Base-by-base conservation (phyloP, 2,888 invertebrate species). In the Neuroscelio doddi region DNA sequence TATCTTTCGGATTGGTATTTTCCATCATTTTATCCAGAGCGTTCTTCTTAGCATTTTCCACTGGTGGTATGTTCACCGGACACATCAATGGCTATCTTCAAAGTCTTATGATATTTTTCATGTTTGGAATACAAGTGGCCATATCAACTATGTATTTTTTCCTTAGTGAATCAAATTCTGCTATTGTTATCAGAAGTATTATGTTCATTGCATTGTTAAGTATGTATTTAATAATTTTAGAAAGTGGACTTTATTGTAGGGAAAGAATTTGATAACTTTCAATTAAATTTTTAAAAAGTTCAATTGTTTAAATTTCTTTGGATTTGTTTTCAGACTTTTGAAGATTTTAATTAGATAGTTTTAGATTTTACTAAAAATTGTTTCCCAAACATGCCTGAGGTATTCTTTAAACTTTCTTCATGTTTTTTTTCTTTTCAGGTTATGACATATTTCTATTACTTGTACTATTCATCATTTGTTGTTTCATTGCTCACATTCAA, bases 41-140 rank as follows among this genome's bases (percentile, higher is more conserved):
- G 1, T 85, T 92, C 3, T 88, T 92, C 82, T 80, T 92, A 41
- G 89, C 90, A 0, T 90, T 90, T 1, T 89, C 90, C 41, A 90
- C 88, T 59, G 90, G 90, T 59, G 89, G 90, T 0, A 89, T 91
- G 0, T 90, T 91, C 68, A 87, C 90, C 65, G 89, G 90, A 2
- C 92, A 92, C 74, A 88, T 92, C 5, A 90, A 91, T 66, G 92
- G 92, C 1, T 89, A 90, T 32, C 87, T 92, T 4, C 91, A 92
- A 76, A 86, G 89, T 0, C 86, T 90, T 10, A 86, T 91, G 70
- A 87, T 88, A 53, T 85, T 90, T 39, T 90, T 91, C 74, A 89
- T 90, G 76, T 87, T 88, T 27, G 86, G 88, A 0, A 90, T 90
- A 0, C 90, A 91, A 79, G 81, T 85, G 0, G 76, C 81, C 1